Base-by-base conservation (phyloP, 1,140 invertebrate species). In the Epicauta chinensis region DNA sequence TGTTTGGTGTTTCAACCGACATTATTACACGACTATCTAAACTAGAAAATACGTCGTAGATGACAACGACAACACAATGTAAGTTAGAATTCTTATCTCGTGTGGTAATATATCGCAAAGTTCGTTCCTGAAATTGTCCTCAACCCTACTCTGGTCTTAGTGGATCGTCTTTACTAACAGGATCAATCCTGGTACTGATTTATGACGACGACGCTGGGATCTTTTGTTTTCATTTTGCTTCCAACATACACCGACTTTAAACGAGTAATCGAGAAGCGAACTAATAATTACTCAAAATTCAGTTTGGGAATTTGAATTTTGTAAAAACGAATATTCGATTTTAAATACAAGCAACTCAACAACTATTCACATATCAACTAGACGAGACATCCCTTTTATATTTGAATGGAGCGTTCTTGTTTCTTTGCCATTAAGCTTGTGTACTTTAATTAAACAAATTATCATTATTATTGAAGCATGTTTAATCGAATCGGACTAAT, bases 101-200 rank as follows among this genome's bases (percentile, higher is more conserved):
- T 17, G 34, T 31, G 30, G 45, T 38, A 51, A 47, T 56, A 56
- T 56, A 56, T 53, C 34, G 34, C 12, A 15, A 37, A 31, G 40
- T 47, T 52, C 42, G 49, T 36, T 29, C 42, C 7, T 34, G 43
- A 52, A 56, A 56, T 56, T 53, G 55, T 56, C 55, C 55, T 52
- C 43, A 56, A 56, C 53, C 55, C 55, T 37, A 36, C 40, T 39
- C 55, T 56, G 55, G 55, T 56, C 48, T 56, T 56, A 56, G 40
- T 53, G 55, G 55, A 56, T 52, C 36, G 37, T 38, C 14, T 53
- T 56, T 56, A 56, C 55, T 53, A 56, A 56, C 55, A 56, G 55
- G 44, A 56, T 56, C 50, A 56, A 56, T 56, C 38, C 55, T 44
- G 12, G 43, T 29, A 48, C 40, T 52, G 55, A 56, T 56, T 56